phyloP scores from a whole-genome alignment of 2,113 vertebrate species.

The Pygoscelis antarcticus region DNA sequence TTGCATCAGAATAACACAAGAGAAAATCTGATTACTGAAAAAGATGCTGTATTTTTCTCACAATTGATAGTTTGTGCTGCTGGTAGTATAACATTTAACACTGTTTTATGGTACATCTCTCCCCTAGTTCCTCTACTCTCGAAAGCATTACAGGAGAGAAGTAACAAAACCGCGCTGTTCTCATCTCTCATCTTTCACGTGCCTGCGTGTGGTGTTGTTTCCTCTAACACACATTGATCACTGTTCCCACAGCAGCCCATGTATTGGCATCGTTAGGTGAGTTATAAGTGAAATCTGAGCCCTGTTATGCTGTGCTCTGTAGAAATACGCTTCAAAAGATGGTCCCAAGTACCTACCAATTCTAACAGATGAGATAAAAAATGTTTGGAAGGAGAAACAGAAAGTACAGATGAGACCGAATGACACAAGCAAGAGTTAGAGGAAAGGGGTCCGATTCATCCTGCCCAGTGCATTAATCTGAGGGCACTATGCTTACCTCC shows the following conservation, averaged over 20 bases:
- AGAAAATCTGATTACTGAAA: neutral
- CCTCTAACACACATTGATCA: rapidly evolving
- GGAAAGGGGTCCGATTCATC: neutral
- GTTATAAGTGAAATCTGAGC: neutral
- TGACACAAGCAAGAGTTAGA: neutral
- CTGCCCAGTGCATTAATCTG: neutral
- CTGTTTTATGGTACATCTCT: neutral
- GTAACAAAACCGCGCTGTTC: neutral
- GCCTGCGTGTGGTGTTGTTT: neutral
- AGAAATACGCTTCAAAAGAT: neutral
- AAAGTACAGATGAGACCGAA: neutral
- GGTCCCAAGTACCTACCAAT: neutral
- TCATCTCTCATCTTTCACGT: neutral
- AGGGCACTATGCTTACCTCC: neutral
- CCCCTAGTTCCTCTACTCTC: neutral
- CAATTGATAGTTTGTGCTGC: neutral
- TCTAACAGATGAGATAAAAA: neutral
- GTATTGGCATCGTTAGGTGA: neutral
- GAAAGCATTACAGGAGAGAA: neutral
- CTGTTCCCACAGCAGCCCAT: neutral
- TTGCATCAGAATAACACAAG: neutral
- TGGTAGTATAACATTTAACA: neutral
- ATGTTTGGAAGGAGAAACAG: neutral
- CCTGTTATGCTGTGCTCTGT: neutral
- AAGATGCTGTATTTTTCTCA: neutral